These are phyloP conservation scores for Mesorhabditis sp. DNA, from an alignment of 2,888 invertebrate species.

Conservation along the genomic window DNA sequence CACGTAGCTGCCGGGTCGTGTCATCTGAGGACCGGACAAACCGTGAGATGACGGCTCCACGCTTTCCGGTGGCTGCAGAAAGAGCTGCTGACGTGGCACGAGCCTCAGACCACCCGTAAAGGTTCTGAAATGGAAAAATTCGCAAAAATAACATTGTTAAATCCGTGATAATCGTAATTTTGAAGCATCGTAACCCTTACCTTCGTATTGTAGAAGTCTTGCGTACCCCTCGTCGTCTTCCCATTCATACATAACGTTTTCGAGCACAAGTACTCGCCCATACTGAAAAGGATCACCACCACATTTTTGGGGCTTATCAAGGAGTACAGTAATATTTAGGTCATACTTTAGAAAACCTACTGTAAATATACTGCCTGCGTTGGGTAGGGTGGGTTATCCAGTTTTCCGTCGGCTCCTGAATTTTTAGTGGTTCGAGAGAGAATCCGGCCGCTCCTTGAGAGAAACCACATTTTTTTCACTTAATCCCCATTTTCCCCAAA, in stretches of 20 bases:
- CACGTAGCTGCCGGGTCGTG: too few relatives aligned
- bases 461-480: too few relatives aligned
- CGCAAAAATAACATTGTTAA: too few relatives aligned
- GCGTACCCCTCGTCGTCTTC: slow-evolving; percentile 24
- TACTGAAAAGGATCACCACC: not conserved
- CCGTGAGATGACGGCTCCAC: slow-evolving; percentile 57
- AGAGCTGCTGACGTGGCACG: slow-evolving; percentile 68
- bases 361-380: slow-evolving; percentile 24
- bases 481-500: too few relatives aligned
- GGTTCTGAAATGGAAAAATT: slow-evolving; percentile 62
- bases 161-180: not conserved
- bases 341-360: not conserved
- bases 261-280: slow-evolving; percentile 16
- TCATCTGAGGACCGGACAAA: not conserved
- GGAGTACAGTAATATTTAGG: not conserved
- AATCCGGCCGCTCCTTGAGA: too few relatives aligned
- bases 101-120: slow-evolving; percentile 74
- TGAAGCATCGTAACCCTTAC: not conserved
- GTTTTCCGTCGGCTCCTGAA: slow-evolving; percentile 21
- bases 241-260: slow-evolving; percentile 42
- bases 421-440: not conserved
- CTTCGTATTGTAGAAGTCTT: slow-evolving; percentile 74
- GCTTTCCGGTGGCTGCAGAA: slow-evolving; percentile 52
- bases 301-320: too few relatives aligned
- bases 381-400: slow-evolving; percentile 35